Conservation (phyloP, 2,888 invertebrate species). For the Ceraclea dissimilis region DNA sequence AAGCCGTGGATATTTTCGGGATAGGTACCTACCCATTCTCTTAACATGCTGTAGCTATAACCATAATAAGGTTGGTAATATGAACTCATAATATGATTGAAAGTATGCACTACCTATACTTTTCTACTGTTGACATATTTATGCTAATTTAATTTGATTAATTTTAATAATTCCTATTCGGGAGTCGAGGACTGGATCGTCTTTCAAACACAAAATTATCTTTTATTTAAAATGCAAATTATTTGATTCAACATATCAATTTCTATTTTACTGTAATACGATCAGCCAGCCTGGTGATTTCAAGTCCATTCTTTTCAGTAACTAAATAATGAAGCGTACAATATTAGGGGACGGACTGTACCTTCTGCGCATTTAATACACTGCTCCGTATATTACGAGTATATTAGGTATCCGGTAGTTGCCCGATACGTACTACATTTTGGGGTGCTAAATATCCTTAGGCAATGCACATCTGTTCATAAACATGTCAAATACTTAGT, state of each 20-base stretch:
- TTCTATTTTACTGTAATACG: not conserved
- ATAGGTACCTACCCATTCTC: no score
- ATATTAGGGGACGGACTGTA: not conserved
- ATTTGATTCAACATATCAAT: constrained; percentile 10
- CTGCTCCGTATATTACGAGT: no score
- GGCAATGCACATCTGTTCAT: constrained; percentile 24
- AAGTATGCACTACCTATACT: no score
- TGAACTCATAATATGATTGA: no score
- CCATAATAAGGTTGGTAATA: no score
- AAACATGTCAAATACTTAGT: not conserved
- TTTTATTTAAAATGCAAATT: constrained; percentile 2
- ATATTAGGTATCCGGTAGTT: no score
- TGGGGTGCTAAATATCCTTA: constrained; percentile 14
- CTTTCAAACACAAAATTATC: not conserved
- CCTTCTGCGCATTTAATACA: no score
- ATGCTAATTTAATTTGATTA: no score
- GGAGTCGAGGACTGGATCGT: not conserved
- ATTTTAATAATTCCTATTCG: no score
- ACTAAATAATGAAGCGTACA: constrained; percentile 2
- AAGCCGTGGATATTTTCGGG: no score
- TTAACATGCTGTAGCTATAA: no score
- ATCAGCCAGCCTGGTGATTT: constrained; percentile 4
- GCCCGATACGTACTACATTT: not conserved
- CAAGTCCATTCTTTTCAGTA: constrained; percentile 1
- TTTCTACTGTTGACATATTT: no score